These are phyloP conservation scores for Melanerpes aurifrons DNA, from an alignment of 2,113 vertebrate species.

Conservation along the genomic window DNA sequence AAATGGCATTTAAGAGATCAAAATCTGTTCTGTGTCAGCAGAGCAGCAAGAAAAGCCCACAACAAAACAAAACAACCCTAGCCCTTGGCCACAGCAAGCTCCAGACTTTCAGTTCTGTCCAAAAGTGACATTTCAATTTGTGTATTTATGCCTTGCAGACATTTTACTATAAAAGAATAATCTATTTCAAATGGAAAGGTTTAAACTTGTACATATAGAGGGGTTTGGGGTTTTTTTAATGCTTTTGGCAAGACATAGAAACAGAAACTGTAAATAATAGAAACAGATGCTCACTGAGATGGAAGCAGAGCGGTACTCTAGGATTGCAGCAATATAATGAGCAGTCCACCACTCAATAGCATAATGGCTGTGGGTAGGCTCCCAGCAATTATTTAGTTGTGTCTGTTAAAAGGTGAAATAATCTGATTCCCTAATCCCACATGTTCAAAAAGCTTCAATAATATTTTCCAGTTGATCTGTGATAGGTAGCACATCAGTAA, in stretches of 20 bases:
- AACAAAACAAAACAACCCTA: not conserved
- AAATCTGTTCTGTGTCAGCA: slow-evolving; percentile 56
- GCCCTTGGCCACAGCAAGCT: slow-evolving; percentile 49
- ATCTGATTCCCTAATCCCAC: not conserved
- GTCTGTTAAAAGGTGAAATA: slow-evolving; percentile 24
- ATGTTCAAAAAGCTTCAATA: not conserved
- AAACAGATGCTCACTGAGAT: slow-evolving; percentile 28
- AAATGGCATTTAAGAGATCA: slow-evolving; percentile 59
- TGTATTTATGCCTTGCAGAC: slow-evolving; percentile 68
- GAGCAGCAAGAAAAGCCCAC: not conserved
- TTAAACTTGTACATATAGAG: slow-evolving; percentile 58
- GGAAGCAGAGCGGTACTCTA: slow-evolving; percentile 11
- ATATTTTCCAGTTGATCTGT: not conserved
- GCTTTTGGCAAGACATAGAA: slow-evolving; percentile 54
- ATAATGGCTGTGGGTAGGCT: not conserved
- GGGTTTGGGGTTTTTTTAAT: not conserved
- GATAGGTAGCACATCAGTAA: not conserved
- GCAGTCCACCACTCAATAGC: not conserved
- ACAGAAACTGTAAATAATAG: slow-evolving; percentile 71
- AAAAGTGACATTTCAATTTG: slow-evolving; percentile 69
- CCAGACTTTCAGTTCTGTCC: slow-evolving; percentile 49
- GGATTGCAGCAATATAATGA: not conserved
- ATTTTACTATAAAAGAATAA: slow-evolving; percentile 75
- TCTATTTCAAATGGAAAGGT: slow-evolving; percentile 66
- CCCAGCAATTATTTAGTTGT: not conserved